Evolutionary conservation across 1,140 invertebrate genomes (phyloP).

Genomic region (Bombus waltoni): DNA sequence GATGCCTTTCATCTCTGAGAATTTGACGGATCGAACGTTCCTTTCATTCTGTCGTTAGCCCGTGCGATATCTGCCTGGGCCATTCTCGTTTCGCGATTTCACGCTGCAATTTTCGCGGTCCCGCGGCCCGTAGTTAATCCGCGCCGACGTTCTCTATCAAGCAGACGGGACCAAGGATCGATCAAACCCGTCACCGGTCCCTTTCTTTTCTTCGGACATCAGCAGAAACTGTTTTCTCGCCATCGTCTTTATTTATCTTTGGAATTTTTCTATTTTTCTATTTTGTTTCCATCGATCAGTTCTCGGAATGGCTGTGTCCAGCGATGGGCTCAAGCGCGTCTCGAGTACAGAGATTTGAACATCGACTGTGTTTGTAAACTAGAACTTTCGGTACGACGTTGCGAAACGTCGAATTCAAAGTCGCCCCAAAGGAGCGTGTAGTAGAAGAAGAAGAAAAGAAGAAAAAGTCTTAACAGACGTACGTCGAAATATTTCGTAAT

Average conservation of each 20-base stretch:
- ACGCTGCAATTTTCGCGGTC: slow-evolving; percentile 31
- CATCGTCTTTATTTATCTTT: not conserved
- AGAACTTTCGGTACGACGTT: too few species aligned
- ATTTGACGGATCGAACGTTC: slow-evolving; percentile 39
- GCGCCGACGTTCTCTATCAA: slow-evolving; percentile 28
- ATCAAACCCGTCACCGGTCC: not conserved
- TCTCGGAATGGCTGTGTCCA: too few species aligned
- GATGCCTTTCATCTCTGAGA: slow-evolving; percentile 29
- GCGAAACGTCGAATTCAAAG: too few species aligned
- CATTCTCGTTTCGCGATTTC: slow-evolving; percentile 17
- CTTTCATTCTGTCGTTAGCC: slow-evolving; percentile 6
- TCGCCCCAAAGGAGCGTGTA: too few species aligned
- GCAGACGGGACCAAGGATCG: not conserved
- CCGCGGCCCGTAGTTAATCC: slow-evolving; percentile 8
- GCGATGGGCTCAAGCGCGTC: too few species aligned
- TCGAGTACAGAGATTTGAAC: too few species aligned
- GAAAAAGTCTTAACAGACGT: too few species aligned
- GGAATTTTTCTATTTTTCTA: not conserved
- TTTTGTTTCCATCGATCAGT: not conserved
- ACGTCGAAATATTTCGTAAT: too few species aligned
- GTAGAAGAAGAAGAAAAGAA: too few species aligned
- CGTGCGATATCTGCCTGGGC: not conserved
- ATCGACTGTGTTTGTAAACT: too few species aligned
- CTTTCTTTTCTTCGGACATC: not conserved
- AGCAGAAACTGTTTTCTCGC: not conserved